A percentile compares a stretch with the other conserved stretches of the same genome.
These are phyloP conservation scores for Heterotilapia buettikoferi DNA, from an alignment of 2,113 vertebrate genomes.

Conservation along the genomic window DNA sequence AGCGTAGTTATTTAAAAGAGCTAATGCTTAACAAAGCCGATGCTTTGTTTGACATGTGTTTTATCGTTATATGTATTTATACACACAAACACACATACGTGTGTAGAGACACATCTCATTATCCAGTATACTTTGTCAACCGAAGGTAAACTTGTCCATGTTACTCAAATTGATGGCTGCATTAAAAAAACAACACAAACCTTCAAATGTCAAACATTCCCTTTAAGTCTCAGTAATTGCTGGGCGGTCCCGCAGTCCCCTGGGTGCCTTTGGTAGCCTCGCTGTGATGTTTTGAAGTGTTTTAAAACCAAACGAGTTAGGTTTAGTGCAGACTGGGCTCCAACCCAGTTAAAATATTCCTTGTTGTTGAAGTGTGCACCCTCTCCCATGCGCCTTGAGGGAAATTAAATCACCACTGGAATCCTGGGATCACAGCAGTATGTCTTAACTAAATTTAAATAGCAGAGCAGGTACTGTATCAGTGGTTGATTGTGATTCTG, in stretches of 20 bases:
- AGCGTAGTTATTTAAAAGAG: not conserved
- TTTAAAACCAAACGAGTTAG: not conserved
- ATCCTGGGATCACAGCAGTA: slow-evolving; percentile 8
- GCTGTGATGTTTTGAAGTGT: slow-evolving; percentile 1
- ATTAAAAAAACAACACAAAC: not conserved
- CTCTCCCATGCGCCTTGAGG: not conserved
- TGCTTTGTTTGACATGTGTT: not conserved
- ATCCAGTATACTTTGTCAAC: not conserved
- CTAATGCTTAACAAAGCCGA: not conserved
- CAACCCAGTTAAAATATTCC: slow-evolving; percentile 2
- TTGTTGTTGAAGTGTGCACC: not conserved
- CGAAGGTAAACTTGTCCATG: not conserved
- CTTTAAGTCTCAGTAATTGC: not conserved
- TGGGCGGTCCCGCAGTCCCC: not conserved
- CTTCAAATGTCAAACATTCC: not conserved
- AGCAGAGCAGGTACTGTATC: slow-evolving; percentile 9
- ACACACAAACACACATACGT: not conserved
- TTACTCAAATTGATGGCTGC: not conserved
- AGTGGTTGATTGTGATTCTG: not conserved
- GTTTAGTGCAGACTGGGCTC: not conserved
- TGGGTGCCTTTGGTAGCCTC: not conserved
- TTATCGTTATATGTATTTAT: not conserved
- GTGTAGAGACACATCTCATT: not conserved
- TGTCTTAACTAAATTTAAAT: slow-evolving; percentile 19
- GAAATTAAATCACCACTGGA: not conserved